Evolutionary conservation across 2,888 invertebrate species (phyloP).

Genomic region (Horisme vitalbata): DNA sequence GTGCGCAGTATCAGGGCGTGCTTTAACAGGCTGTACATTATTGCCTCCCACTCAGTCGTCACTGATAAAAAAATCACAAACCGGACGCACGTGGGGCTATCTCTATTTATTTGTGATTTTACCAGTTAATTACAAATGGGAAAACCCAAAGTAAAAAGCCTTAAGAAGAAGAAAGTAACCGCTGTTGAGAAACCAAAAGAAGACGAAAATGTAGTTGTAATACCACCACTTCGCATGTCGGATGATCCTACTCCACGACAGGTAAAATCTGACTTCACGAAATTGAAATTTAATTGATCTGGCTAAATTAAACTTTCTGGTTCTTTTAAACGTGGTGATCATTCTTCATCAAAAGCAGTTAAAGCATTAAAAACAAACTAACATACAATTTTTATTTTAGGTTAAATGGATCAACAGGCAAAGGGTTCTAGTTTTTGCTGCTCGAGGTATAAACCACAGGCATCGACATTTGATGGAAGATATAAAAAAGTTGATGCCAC

Average conservation of each 20-base stretch:
- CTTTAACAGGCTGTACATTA: too few relatives aligned
- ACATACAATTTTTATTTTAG: slow-evolving; percentile 74
- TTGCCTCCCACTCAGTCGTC: too few relatives aligned
- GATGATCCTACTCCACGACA: slow-evolving; percentile 88
- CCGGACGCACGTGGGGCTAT: slow-evolving; percentile 19
- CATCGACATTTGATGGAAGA: slow-evolving; percentile 98
- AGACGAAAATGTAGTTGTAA: slow-evolving; percentile 57
- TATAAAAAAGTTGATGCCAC: slow-evolving; percentile 95
- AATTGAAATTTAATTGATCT: too few relatives aligned
- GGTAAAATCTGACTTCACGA: slow-evolving; percentile 71
- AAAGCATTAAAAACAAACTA: too few relatives aligned
- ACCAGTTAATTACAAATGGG: slow-evolving; percentile 47
- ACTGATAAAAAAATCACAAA: too few relatives aligned
- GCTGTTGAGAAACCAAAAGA: slow-evolving; percentile 58
- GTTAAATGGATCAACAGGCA: slow-evolving; percentile 97
- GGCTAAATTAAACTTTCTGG: too few relatives aligned
- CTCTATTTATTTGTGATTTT: not conserved
- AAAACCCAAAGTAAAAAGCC: slow-evolving; percentile 63
- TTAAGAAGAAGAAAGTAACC: slow-evolving; percentile 62
- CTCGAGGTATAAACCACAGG: slow-evolving; percentile 95
- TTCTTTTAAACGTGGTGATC: too few relatives aligned
- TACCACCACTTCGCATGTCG: slow-evolving; percentile 85
- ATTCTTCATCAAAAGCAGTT: too few relatives aligned
- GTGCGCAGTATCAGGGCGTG: too few relatives aligned
- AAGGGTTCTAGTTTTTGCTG: slow-evolving; percentile 96